A percentile compares a stretch with the other conserved stretches of the same genome.
Conservation (phyloP, 2,888 invertebrate genomes). For the Nysson spinosus region DNA sequence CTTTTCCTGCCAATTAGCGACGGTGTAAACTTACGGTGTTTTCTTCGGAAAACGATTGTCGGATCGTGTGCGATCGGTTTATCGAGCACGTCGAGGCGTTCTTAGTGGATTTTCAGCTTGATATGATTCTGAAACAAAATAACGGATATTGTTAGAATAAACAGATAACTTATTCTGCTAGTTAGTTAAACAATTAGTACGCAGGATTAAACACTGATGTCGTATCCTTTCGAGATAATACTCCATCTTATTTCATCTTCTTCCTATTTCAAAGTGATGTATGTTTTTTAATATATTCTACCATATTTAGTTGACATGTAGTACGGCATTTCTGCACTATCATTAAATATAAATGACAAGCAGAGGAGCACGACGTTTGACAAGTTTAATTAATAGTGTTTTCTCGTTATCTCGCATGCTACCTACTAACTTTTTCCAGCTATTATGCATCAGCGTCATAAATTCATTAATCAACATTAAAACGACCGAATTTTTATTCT, state of each 20-base stretch:
- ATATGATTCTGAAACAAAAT: constrained; percentile 52
- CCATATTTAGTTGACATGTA: too few species aligned
- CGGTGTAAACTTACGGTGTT: constrained; percentile 62
- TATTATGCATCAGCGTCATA: constrained; percentile 62
- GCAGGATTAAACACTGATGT: too few species aligned
- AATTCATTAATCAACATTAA: constrained; percentile 67
- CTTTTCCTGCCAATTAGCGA: constrained; percentile 68
- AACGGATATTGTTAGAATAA: too few species aligned
- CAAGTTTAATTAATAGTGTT: constrained; percentile 64
- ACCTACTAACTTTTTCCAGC: constrained; percentile 33
- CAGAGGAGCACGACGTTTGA: constrained; percentile 35
- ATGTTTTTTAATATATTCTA: too few species aligned
- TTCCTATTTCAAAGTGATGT: too few species aligned
- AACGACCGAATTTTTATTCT: too few species aligned
- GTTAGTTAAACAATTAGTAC: too few species aligned
- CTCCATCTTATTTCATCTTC: too few species aligned
- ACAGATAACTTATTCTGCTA: too few species aligned
- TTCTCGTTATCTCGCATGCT: background rate
- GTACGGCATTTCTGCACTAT: background rate
- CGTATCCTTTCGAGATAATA: too few species aligned
- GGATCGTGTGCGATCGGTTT: constrained; percentile 29
- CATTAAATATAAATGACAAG: constrained; percentile 28
- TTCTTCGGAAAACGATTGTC: constrained; percentile 57
- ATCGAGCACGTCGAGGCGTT: constrained; percentile 30
- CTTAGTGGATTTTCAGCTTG: constrained; percentile 16